phyloP scores from a whole-genome alignment of 2,797 vertebrate genomes.

The Acrocephalus scirpaceus region DNA sequence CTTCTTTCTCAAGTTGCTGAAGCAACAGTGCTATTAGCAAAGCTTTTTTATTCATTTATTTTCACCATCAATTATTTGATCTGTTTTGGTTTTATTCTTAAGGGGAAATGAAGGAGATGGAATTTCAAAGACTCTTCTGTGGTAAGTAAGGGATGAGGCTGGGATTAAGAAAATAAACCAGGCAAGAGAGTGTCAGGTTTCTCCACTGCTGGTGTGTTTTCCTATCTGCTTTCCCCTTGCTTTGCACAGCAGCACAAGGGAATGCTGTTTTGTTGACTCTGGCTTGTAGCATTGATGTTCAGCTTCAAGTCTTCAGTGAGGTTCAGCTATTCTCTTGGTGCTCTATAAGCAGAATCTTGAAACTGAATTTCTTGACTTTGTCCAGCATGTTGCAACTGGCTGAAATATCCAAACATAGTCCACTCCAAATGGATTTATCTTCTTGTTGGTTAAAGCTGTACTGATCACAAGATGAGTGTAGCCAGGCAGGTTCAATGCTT shows the following conservation, averaged over 20 bases:
- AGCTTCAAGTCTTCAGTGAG: neutral
- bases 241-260: neutral
- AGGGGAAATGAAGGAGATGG: neutral
- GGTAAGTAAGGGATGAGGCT: neutral
- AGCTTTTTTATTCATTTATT: neutral
- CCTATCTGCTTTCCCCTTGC: neutral
- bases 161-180: neutral
- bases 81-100: neutral
- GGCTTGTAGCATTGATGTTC: neutral
- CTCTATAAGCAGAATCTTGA: neutral
- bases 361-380: neutral
- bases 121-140: neutral
- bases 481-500: neutral
- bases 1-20: neutral
- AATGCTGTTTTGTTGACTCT: neutral
- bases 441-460: neutral
- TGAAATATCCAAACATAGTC: neutral
- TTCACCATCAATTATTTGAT: neutral
- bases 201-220: neutral
- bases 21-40: neutral
- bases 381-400: neutral
- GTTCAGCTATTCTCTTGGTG: neutral
- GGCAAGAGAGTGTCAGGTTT: neutral
- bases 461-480: neutral
- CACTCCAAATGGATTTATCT: neutral